These are phyloP conservation scores for Ictalurus furcatus DNA, from an alignment of 2,113 vertebrate genomes.

Conservation along the genomic window DNA sequence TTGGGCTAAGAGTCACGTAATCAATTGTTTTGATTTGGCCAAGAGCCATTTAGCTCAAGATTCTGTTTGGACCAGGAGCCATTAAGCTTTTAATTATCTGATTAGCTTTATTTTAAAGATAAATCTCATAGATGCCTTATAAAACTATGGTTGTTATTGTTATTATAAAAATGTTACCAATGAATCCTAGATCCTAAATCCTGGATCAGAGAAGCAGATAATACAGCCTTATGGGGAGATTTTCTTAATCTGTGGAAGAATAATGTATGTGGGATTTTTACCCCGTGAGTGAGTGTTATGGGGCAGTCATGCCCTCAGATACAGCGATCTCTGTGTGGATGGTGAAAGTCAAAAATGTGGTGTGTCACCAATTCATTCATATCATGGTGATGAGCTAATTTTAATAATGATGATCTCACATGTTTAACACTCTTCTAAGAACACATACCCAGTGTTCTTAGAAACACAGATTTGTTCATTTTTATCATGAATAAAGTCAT, in stretches of 20 bases:
- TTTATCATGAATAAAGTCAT: background rate
- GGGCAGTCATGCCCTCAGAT: background rate
- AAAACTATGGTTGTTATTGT: background rate
- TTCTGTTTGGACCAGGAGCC: background rate
- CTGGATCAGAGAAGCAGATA: background rate
- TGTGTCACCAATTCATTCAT: background rate
- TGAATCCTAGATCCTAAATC: background rate
- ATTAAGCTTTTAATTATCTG: background rate
- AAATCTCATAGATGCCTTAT: background rate
- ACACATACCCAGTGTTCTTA: background rate
- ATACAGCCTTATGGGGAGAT: background rate
- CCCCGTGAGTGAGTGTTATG: background rate
- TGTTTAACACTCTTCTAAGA: background rate
- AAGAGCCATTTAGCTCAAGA: background rate
- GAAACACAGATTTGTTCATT: background rate
- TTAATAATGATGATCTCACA: slow-evolving; percentile 8
- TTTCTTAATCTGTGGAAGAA: no score
- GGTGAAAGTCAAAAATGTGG: background rate
- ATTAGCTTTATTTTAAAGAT: background rate
- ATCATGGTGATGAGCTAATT: background rate
- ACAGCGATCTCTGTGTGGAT: background rate
- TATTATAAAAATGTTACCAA: background rate
- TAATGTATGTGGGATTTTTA: background rate
- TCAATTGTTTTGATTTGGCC: background rate
- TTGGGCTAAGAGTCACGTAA: background rate